Evolutionary conservation across 1,140 invertebrate genomes (phyloP).

Genomic region (Hypsibius dujardini): DNA sequence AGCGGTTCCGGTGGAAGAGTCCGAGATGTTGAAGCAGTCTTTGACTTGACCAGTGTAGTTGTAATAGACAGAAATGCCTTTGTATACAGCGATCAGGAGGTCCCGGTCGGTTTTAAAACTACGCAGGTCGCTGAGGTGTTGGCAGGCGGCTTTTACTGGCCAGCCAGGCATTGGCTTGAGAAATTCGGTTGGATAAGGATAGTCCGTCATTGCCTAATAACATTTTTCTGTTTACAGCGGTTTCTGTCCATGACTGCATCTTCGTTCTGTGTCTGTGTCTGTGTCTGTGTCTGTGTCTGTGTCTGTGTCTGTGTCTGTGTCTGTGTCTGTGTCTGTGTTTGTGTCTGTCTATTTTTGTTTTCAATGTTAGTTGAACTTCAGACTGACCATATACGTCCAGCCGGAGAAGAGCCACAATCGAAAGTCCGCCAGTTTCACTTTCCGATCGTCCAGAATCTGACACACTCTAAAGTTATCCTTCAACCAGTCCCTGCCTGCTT

Average conservation of each 20-base stretch:
- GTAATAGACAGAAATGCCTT: conserved; percentile 52
- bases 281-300: too few species aligned
- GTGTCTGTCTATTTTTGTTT: too few species aligned
- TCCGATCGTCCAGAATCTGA: conserved; percentile 38
- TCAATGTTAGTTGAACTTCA: too few species aligned
- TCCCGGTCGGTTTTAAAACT: conserved; percentile 34
- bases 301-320: too few species aligned
- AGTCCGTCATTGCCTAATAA: conserved; percentile 32
- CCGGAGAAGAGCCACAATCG: conserved; percentile 31
- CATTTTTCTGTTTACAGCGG: too few species aligned
- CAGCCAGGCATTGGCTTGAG: conserved; percentile 34
- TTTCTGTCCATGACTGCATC: too few species aligned
- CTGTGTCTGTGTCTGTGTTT: too few species aligned
- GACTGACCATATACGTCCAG: conserved; percentile 30
- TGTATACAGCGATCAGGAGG: conserved; percentile 44
- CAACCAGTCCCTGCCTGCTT: conserved; percentile 49
- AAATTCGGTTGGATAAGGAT: conserved; percentile 36
- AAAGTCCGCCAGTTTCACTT: conserved; percentile 24
- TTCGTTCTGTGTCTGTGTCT: too few species aligned
- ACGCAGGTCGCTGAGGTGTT: not conserved
- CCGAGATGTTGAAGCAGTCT: conserved; percentile 45
- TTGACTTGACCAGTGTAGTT: conserved; percentile 54
- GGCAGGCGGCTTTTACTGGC: conserved; percentile 31
- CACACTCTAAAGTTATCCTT: conserved; percentile 54
- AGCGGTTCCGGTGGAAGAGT: conserved; percentile 33